Percentiles rank a stretch among this genome's conserved stretches.
Conservation (phyloP, 2,113 vertebrate species). For the Cettia cetti region DNA sequence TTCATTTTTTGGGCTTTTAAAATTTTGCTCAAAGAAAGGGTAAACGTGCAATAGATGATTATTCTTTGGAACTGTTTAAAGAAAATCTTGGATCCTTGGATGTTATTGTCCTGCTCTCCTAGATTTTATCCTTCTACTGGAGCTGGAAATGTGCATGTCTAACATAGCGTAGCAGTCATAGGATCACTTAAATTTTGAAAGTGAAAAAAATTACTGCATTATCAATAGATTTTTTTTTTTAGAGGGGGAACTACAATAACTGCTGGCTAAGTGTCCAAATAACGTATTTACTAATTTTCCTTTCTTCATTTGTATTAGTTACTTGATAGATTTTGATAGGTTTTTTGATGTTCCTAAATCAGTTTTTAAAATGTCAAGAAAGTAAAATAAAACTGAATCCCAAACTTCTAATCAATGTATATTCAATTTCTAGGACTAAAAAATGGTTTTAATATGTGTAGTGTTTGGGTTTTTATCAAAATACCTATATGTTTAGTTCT, state of each 20-base stretch:
- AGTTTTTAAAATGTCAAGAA: neutral
- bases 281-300: neutral
- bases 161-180: neutral
- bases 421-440: neutral
- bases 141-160: neutral
- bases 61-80: neutral
- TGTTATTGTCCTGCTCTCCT: neutral
- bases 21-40: neutral
- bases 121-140: neutral
- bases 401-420: neutral
- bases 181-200: neutral
- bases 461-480: neutral
- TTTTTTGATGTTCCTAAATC: neutral
- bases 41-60: neutral
- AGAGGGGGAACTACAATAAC: neutral
- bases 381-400: neutral
- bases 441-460: neutral
- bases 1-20: neutral
- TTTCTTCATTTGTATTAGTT: neutral
- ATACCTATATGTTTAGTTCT: neutral
- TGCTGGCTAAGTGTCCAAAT: neutral
- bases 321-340: neutral
- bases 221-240: neutral
- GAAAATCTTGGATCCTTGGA: neutral
- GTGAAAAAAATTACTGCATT: neutral